Conservation (phyloP, 2,888 invertebrate species). For the Chymomyza amoena region DNA sequence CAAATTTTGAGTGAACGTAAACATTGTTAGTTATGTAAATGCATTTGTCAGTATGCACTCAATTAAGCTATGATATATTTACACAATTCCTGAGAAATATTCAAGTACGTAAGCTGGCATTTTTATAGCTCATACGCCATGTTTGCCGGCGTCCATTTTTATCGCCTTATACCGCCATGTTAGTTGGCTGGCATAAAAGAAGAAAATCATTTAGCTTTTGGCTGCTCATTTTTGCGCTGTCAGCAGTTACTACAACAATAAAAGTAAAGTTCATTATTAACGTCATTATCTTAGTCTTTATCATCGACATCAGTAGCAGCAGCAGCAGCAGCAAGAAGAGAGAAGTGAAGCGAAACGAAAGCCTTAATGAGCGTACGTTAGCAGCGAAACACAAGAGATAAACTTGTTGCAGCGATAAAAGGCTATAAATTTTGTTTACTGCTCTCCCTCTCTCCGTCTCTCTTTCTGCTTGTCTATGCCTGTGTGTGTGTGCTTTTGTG, state of each 20-base stretch:
- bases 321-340: background rate
- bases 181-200: background rate
- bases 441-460: background rate
- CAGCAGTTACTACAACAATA: constrained; percentile 31
- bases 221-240: constrained; percentile 22
- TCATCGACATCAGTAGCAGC: background rate
- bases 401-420: constrained; percentile 69
- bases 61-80: background rate
- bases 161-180: background rate
- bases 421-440: constrained; percentile 59
- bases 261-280: background rate
- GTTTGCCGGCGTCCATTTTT: constrained; percentile 13
- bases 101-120: background rate
- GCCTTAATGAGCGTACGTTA: constrained; percentile 62
- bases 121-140: constrained; percentile 47
- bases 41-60: background rate
- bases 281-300: background rate
- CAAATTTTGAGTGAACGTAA: background rate
- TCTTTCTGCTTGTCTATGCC: background rate
- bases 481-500: background rate
- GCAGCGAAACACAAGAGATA: constrained; percentile 62
- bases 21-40: background rate
- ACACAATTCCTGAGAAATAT: background rate
- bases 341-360: constrained; percentile 6
- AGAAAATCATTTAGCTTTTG: constrained; percentile 8